Percentiles rank a stretch among this genome's conserved stretches.
Evolutionary conservation across 2,888 invertebrate species (phyloP).

Genomic region (Cheilosia vulpina): DNA sequence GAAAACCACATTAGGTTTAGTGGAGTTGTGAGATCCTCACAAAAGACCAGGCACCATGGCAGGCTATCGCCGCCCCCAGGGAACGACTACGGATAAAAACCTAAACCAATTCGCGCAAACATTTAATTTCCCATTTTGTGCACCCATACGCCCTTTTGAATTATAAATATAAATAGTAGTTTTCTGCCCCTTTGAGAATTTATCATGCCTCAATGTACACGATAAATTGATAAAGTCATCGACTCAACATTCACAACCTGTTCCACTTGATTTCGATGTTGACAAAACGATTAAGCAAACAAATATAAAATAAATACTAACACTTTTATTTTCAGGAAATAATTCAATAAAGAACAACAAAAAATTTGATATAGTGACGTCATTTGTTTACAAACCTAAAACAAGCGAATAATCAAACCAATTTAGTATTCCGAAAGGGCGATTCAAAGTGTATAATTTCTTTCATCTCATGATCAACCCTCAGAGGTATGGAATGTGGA

Average conservation of each 20-base stretch:
- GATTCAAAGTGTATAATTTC: not conserved
- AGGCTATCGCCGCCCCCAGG: too few relatives aligned
- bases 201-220: not conserved
- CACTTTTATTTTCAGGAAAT: constrained; percentile 27
- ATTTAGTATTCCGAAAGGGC: not conserved
- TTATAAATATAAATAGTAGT: not conserved
- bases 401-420: not conserved
- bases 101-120: too few relatives aligned
- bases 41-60: too few relatives aligned
- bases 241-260: constrained; percentile 1
- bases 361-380: constrained; percentile 21
- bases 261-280: constrained; percentile 14
- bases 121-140: too few relatives aligned
- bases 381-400: constrained; percentile 34
- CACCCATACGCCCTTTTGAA: too few relatives aligned
- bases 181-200: not conserved
- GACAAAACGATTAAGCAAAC: not conserved
- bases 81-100: too few relatives aligned
- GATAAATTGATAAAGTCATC: not conserved
- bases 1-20: too few relatives aligned
- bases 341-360: not conserved
- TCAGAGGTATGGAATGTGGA: not conserved
- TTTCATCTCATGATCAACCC: not conserved
- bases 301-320: not conserved
- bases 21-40: too few relatives aligned